Evolutionary conservation across 64 coral and sea anemone species (phyloP).

Genomic region (Pocillopora damicornis): DNA sequence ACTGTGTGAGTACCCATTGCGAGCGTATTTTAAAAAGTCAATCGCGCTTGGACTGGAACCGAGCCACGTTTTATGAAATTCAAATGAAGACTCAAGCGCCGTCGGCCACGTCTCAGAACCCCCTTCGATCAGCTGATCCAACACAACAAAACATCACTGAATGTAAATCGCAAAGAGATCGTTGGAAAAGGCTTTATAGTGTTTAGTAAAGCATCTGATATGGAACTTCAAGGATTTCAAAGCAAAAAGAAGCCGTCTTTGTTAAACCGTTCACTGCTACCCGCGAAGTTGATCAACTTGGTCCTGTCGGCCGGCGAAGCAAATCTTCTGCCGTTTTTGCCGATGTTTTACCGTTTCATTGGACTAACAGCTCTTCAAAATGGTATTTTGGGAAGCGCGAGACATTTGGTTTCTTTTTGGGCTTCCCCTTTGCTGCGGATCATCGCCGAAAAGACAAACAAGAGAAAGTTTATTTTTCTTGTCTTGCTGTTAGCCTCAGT

Average conservation of each 20-base stretch:
- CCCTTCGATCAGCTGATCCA: background rate
- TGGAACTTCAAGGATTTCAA: conserved; percentile 45
- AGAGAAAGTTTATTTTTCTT: conserved; percentile 79
- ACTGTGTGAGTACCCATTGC: background rate
- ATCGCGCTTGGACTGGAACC: background rate
- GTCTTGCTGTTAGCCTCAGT: conserved; percentile 58
- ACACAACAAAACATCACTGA: too few relatives aligned
- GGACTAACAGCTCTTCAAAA: conserved; percentile 88
- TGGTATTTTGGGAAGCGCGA: conserved; percentile 67
- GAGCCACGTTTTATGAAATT: conserved; percentile 33
- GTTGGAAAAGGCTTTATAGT: background rate
- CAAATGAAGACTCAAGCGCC: conserved; percentile 22
- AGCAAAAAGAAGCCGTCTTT: conserved; percentile 13
- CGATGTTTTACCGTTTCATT: conserved; percentile 93
- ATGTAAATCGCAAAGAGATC: background rate
- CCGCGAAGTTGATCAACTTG: conserved; percentile 77
- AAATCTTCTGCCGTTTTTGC: conserved; percentile 74
- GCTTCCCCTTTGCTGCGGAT: conserved; percentile 64
- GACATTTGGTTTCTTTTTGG: conserved; percentile 78
- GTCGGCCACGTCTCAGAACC: background rate
- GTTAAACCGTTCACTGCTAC: conserved; percentile 63
- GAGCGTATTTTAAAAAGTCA: background rate
- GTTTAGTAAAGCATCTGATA: background rate
- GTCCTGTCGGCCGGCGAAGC: conserved; percentile 67
- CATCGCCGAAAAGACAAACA: conserved; percentile 70